Evolutionary conservation across 2,797 vertebrate genomes (phyloP).

Genomic region (Cryptoblepharus egeriae): DNA sequence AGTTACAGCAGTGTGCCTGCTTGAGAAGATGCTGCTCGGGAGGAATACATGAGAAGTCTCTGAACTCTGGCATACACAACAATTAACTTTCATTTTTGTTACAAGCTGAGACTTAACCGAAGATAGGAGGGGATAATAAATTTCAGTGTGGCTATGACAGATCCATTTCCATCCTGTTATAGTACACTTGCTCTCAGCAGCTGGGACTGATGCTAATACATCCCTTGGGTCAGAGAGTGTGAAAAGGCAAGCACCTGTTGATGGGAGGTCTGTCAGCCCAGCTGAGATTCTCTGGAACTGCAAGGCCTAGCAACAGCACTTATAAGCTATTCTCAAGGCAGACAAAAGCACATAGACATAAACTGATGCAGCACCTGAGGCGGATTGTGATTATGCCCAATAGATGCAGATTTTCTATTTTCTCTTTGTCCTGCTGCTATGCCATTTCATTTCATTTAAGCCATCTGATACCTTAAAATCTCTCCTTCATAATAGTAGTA

Average conservation of each 20-base stretch:
- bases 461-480: background rate
- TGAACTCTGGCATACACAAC: background rate
- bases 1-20: background rate
- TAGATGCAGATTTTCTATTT: background rate
- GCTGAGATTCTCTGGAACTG: background rate
- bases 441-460: background rate
- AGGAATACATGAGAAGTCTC: background rate
- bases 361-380: background rate
- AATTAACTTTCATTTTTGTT: background rate
- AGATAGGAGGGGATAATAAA: background rate
- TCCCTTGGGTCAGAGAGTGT: background rate
- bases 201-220: slow-evolving; percentile 8
- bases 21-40: background rate
- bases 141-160: background rate
- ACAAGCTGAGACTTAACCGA: background rate
- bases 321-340: background rate
- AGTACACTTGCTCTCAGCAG: background rate
- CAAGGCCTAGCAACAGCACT: background rate
- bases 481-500: background rate
- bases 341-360: background rate
- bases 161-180: slow-evolving; percentile 19
- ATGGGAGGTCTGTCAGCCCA: background rate
- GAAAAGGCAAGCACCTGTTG: background rate
- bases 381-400: background rate
- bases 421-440: background rate